Conservation (phyloP, 2,797 vertebrate genomes). For the Phylloscopus collybita region DNA sequence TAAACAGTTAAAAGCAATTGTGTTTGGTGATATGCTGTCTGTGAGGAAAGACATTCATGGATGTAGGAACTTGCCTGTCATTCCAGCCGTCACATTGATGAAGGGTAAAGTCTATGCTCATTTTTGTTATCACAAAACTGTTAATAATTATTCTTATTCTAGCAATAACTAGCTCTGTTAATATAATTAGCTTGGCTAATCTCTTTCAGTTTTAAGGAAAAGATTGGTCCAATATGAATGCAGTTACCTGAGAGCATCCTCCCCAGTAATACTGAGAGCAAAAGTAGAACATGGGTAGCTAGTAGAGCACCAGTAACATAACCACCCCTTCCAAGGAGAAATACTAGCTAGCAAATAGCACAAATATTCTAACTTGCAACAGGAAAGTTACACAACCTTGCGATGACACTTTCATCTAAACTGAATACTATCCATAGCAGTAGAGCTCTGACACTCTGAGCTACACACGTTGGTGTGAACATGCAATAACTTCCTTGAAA, state of each 20-base stretch:
- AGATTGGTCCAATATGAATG: background rate
- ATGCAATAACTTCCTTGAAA: background rate
- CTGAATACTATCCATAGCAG: background rate
- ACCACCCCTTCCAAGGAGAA: background rate
- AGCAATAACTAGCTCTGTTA: background rate
- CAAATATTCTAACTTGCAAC: background rate
- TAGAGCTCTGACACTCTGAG: background rate
- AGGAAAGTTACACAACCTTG: background rate
- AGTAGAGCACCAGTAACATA: background rate
- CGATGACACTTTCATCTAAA: background rate
- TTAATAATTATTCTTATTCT: background rate
- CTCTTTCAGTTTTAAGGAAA: background rate
- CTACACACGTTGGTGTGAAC: background rate
- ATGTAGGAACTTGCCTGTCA: background rate
- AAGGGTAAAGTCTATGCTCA: background rate
- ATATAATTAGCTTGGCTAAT: background rate
- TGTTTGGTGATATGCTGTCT: background rate
- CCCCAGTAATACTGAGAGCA: background rate
- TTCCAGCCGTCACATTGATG: background rate
- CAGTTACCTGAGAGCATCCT: background rate
- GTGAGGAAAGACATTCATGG: background rate
- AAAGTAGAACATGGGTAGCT: background rate
- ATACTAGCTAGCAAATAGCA: background rate
- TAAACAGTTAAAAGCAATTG: conserved; percentile 52
- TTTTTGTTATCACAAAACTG: background rate